Percentiles rank a stretch among this genome's conserved stretches.
These are phyloP conservation scores for Temnothorax rugatulus DNA, from an alignment of 2,888 invertebrate genomes.

Conservation along the genomic window DNA sequence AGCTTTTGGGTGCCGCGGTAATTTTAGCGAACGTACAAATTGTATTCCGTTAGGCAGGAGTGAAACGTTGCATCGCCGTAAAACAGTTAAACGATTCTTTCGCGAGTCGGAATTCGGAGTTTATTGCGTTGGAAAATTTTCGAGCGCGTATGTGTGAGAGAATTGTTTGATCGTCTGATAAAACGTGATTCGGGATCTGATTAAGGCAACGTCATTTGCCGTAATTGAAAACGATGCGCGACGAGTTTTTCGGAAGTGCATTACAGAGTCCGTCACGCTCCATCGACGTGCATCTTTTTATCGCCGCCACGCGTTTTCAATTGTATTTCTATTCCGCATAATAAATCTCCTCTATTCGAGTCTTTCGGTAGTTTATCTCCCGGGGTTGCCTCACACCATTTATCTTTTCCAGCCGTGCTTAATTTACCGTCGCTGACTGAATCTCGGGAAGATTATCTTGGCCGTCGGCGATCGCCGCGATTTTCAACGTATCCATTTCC, in stretches of 20 bases:
- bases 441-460: slow-evolving; percentile 48
- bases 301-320: not conserved
- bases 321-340: slow-evolving; percentile 25
- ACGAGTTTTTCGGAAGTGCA: not conserved
- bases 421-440: slow-evolving; percentile 48
- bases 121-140: slow-evolving; percentile 28
- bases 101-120: not conserved
- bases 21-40: slow-evolving; percentile 30
- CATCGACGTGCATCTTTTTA: not conserved
- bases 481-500: slow-evolving; percentile 33
- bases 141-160: not conserved
- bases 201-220: slow-evolving; percentile 7
- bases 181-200: slow-evolving; percentile 29
- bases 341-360: slow-evolving; percentile 39
- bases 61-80: not conserved
- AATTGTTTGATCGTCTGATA: slow-evolving; percentile 30
- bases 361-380: slow-evolving; percentile 33
- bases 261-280: not conserved
- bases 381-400: slow-evolving; percentile 20
- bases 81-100: slow-evolving; percentile 35
- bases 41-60: slow-evolving; percentile 19
- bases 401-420: slow-evolving; percentile 40
- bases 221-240: slow-evolving; percentile 22
- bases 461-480: slow-evolving; percentile 33
- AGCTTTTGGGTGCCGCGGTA: not conserved